Conservation (phyloP, 2,797 vertebrate species). For the Cossypha caffra region DNA sequence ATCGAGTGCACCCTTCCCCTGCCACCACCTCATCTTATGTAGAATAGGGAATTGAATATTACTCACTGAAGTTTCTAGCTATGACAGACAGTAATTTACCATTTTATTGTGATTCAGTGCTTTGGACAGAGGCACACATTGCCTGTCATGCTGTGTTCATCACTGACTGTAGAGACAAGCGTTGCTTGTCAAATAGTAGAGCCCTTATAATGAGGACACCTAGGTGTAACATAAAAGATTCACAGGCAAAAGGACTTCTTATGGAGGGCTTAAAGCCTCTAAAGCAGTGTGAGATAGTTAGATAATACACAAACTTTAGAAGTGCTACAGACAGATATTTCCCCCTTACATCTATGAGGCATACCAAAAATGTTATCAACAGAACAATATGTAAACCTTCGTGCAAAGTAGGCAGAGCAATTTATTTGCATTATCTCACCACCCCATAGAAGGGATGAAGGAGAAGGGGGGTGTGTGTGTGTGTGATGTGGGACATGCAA, state of each 20-base stretch:
- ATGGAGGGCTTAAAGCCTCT: conserved; percentile 44
- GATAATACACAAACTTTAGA: conserved; percentile 45
- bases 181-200: conserved; percentile 67
- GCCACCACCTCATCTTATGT: conserved; percentile 31
- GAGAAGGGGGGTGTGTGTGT: neutral
- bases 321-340: neutral
- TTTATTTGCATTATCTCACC: neutral
- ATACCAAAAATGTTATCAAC: neutral
- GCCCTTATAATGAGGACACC: conserved; percentile 71
- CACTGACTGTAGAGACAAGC: conserved; percentile 64
- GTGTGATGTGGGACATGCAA: fast-evolving
- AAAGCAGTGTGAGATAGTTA: conserved; percentile 41
- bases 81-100: conserved; percentile 79
- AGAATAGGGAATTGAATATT: conserved; percentile 69
- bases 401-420: neutral
- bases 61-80: conserved; percentile 62
- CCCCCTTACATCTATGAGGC: neutral
- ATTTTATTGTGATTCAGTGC: conserved; percentile 79
- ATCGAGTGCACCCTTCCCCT: neutral
- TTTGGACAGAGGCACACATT: conserved; percentile 75
- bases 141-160: conserved; percentile 76
- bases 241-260: conserved; percentile 45
- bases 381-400: conserved; percentile 2
- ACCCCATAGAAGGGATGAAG: neutral
- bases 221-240: conserved; percentile 67